Evolutionary conservation across 2,113 vertebrate species (phyloP).

Genomic region (Callionymus lyra): DNA sequence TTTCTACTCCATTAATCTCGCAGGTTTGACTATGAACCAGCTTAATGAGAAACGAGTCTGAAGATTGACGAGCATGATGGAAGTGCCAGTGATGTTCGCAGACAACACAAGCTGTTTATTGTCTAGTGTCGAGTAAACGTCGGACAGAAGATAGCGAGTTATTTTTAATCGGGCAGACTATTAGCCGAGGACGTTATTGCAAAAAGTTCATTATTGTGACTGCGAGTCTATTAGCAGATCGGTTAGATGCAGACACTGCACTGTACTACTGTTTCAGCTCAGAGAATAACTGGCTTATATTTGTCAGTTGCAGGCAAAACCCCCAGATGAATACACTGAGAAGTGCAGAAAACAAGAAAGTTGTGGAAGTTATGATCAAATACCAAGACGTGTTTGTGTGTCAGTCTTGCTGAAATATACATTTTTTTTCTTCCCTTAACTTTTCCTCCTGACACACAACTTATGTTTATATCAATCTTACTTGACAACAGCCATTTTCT

Average conservation of each 20-base stretch:
- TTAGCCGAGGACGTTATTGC: constrained; percentile 53
- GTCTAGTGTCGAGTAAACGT: constrained; percentile 35
- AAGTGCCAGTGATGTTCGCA: constrained; percentile 42
- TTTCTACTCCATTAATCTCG: constrained; percentile 51
- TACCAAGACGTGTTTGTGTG: constrained; percentile 55
- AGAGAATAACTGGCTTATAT: constrained; percentile 56
- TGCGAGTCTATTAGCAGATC: constrained; percentile 52
- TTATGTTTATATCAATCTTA: no score
- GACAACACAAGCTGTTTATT: constrained; percentile 51
- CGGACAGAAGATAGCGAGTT: constrained; percentile 39
- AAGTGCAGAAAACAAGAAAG: constrained; percentile 64
- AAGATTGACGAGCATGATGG: constrained; percentile 50
- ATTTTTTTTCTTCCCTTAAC: constrained; percentile 10
- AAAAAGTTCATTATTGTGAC: constrained; percentile 52
- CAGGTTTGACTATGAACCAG: constrained; percentile 51
- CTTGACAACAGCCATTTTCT: no score
- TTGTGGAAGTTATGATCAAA: constrained; percentile 62
- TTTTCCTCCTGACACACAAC: no score
- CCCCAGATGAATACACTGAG: constrained; percentile 61
- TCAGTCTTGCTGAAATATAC: constrained; percentile 26
- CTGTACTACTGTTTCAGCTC: constrained; percentile 61
- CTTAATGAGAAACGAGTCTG: constrained; percentile 51
- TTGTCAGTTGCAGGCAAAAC: constrained; percentile 63
- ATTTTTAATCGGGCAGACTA: constrained; percentile 59
- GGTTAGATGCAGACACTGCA: constrained; percentile 62